Percentiles rank a stretch among this genome's conserved stretches.
These are phyloP conservation scores for Eulemur rubriventer DNA, from an alignment of 2,797 vertebrate species.

Conservation along the genomic window DNA sequence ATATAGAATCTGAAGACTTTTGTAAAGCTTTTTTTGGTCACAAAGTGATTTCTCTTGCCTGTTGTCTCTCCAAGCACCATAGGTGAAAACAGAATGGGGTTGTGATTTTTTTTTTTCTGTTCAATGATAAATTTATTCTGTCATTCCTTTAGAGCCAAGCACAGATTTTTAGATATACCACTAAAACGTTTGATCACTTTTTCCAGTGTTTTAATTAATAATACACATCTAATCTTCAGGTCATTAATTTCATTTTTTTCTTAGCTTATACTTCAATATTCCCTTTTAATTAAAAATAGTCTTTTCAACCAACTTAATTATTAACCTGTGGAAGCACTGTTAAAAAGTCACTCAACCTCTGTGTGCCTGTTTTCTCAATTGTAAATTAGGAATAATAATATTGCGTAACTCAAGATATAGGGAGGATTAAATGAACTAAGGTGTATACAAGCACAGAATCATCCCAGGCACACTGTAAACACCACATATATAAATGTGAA, in stretches of 20 bases:
- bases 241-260: conserved; percentile 4
- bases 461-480: not conserved
- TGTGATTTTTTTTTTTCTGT: not conserved
- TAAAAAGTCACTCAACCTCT: not conserved
- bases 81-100: not conserved
- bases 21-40: not conserved
- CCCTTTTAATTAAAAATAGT: not conserved
- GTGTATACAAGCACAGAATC: not conserved
- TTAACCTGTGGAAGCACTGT: not conserved
- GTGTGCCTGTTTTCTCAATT: conserved; percentile 1
- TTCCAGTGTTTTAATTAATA: conserved; percentile 9
- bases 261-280: not conserved
- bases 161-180: conserved; percentile 11
- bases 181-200: not conserved
- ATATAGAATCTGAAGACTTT: not conserved
- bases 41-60: conserved; percentile 1
- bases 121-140: not conserved
- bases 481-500: not conserved
- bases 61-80: not conserved
- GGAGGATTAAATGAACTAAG: not conserved
- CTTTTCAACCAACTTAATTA: conserved; percentile 17
- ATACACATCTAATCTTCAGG: not conserved
- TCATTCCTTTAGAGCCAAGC: not conserved
- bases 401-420: not conserved
- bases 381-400: not conserved